Evolutionary conservation across 2,888 invertebrate genomes (phyloP), one percentile per base, ranked within the genome.

Genomic region (Leptura quadrifasciata): DNA sequence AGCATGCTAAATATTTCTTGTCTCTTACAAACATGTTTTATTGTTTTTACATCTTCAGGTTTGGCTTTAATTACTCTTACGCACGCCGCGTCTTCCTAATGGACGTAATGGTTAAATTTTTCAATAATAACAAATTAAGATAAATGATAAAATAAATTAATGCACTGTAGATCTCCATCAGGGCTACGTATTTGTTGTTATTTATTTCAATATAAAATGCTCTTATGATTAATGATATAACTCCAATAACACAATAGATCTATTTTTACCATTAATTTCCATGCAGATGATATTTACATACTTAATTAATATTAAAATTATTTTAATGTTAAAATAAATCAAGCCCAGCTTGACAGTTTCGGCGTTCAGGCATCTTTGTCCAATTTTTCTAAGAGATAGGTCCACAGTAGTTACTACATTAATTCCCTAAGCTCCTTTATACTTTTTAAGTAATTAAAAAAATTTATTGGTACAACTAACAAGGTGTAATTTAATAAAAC

Each of bases 321-420:
- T 31, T 77, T 70, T 76, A 78, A 81, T 76, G 77, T 74, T 67
- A 75, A 54, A 71, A 79, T 79, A 79, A 79, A 81, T 79, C 79
- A 79, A 60, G 24, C 58, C 58, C 5, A 15, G 60, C 31, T 15
- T 60, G 60, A 60, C 60, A 60, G 60, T 47, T 47, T 60, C n/a
- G 60, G 27, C 31, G 27, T n/a, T n/a, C 8, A 24, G n/a, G 27
- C 5, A 27, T n/a, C 10, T 17, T 60, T 27, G 31, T 60, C 21
- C n/a, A 31, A 60, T 60, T 60, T 60, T n/a, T 21, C 5, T 20
- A n/a, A 15, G 12, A 15, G 39, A 12, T 15, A 31, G 24, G 39
- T 39, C 39, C 15, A 2, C 39, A 31, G 27, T 31, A 8, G 24
- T 5, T 31, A 31, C 27, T 5, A 31, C 27, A 31, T 2, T 31